These are phyloP conservation scores for Lutraria rhynchaena DNA, from an alignment of 1,140 invertebrate genomes.

Conservation along the genomic window DNA sequence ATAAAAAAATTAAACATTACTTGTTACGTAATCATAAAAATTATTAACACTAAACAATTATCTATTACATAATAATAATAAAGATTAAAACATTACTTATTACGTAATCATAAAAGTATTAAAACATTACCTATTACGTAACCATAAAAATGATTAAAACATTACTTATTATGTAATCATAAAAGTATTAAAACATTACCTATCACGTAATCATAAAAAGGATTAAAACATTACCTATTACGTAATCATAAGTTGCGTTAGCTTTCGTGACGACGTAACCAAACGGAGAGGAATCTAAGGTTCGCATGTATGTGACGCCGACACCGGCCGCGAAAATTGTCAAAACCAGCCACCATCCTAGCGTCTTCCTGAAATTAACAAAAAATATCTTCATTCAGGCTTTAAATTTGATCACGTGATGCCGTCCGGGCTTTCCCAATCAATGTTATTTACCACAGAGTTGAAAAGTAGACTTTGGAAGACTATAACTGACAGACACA, in stretches of 20 bases:
- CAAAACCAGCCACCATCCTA: conserved; percentile 50
- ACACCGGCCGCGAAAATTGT: conserved; percentile 43
- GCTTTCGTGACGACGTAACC: conserved; percentile 27
- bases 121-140: no score
- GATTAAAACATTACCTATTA: conserved; percentile 30
- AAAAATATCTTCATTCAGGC: no score
- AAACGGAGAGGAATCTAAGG: conserved; percentile 49
- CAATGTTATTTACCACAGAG: no score
- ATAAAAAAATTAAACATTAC: no score
- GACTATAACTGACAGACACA: no score
- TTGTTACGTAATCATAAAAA: no score
- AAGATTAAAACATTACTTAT: not conserved
- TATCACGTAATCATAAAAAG: not conserved
- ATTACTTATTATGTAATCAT: not conserved
- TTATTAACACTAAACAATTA: no score
- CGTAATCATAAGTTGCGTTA: conserved; percentile 53
- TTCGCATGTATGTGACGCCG: conserved; percentile 48
- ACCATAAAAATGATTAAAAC: no score
- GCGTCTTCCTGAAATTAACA: conserved; percentile 37
- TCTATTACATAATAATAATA: not conserved
- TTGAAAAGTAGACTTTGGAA: no score
- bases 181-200: not conserved
- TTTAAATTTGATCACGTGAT: no score
- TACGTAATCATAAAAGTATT: not conserved
- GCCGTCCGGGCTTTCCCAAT: no score